These are phyloP conservation scores for Branchellion lobata DNA, from an alignment of 2,888 invertebrate species.

Conservation along the genomic window DNA sequence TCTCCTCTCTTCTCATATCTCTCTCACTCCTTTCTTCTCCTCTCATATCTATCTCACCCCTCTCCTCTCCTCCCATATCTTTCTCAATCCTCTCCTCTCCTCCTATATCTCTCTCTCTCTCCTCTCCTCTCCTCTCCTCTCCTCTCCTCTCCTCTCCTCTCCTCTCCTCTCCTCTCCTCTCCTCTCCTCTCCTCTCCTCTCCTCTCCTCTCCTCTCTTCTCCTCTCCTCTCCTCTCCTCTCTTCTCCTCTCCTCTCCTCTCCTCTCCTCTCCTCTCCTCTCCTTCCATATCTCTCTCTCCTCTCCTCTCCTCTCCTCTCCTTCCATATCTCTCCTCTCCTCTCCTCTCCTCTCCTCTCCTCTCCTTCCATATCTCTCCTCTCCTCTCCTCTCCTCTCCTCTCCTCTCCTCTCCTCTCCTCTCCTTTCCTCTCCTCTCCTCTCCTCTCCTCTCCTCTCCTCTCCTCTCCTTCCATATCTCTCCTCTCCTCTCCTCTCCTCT, in stretches of 20 bases:
- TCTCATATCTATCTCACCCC: background rate
- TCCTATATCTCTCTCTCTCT: no score
- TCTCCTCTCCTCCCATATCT: no score
- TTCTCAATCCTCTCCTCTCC: no score
- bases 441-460: background rate
- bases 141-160: constrained; percentile 11
- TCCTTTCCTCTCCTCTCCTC: background rate
- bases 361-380: constrained; percentile 6
- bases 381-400: background rate
- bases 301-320: constrained; percentile 7
- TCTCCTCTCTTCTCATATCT: no score
- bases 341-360: background rate
- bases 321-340: constrained; percentile 11
- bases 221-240: constrained; percentile 11
- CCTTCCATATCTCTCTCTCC: background rate
- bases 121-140: constrained; percentile 11
- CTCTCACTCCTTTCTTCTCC: no score
- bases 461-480: background rate
- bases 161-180: constrained; percentile 11
- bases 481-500: constrained; percentile 3
- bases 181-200: constrained; percentile 11
- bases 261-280: constrained; percentile 11
- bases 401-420: background rate
- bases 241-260: constrained; percentile 8
- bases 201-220: constrained; percentile 8